Conservation (phyloP, 2,113 vertebrate genomes). For the Urocynchramus pylzowi region DNA sequence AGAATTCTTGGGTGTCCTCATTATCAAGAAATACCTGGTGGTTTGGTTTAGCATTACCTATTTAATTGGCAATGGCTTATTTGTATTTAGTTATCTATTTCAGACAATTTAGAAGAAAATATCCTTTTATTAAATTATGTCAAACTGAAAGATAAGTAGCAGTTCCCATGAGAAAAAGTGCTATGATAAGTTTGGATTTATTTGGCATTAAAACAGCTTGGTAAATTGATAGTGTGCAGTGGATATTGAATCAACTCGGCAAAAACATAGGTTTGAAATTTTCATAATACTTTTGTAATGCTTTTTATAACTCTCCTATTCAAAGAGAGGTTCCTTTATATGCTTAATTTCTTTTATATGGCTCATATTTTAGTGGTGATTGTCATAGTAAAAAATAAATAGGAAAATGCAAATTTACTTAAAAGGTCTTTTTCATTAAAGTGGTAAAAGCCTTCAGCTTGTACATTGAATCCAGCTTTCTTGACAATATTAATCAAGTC, state of each 20-base stretch:
- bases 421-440: background rate
- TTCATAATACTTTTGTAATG: background rate
- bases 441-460: background rate
- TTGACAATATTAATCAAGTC: background rate
- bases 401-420: background rate
- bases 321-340: background rate
- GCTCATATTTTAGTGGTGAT: background rate
- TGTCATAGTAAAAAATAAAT: background rate
- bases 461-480: background rate
- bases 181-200: background rate
- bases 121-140: background rate
- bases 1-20: background rate
- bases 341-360: background rate
- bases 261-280: background rate
- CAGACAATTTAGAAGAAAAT: background rate
- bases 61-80: background rate
- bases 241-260: background rate
- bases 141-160: background rate
- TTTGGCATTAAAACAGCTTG: background rate
- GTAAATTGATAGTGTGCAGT: background rate
- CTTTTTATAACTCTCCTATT: background rate
- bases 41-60: background rate
- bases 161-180: background rate
- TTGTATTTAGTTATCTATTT: background rate
- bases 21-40: background rate